Conservation (phyloP, 30 jellyfish, hydroid and myxozoan genomes). For the Nemopilema nomurai region DNA sequence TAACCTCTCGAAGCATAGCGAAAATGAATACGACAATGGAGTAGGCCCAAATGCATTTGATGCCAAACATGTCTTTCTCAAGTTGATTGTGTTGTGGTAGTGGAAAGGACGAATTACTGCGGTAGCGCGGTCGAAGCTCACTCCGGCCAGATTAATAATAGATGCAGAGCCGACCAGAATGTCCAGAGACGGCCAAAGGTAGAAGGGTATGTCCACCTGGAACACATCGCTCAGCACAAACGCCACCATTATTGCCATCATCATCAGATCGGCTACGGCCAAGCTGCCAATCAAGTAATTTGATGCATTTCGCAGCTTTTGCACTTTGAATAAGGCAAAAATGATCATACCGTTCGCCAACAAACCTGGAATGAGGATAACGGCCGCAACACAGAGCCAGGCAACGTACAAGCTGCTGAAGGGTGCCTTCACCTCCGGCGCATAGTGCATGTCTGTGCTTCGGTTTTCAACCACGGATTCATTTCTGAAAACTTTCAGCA, state of each 20-base stretch:
- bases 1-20: constrained; percentile 50
- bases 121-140: constrained; percentile 78
- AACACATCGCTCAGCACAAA: constrained; percentile 42
- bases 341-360: constrained; percentile 69
- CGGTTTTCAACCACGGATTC: background rate
- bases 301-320: constrained; percentile 70
- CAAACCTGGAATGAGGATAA: constrained; percentile 67
- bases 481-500: background rate
- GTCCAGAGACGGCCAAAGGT: constrained; percentile 63
- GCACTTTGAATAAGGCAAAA: constrained; percentile 21
- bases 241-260: constrained; percentile 61
- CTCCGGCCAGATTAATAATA: constrained; percentile 76
- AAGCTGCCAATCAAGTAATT: constrained; percentile 66
- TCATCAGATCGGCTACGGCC: constrained; percentile 75
- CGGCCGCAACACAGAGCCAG: constrained; percentile 59
- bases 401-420: constrained; percentile 43
- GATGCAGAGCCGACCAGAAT: constrained; percentile 80
- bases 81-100: constrained; percentile 38
- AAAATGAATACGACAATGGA: constrained; percentile 22
- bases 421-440: background rate
- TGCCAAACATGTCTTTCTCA: constrained; percentile 11
- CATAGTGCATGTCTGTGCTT: background rate
- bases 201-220: constrained; percentile 17
- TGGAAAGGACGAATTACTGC: constrained; percentile 74
- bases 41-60: constrained; percentile 66